Evolutionary conservation across 2,797 vertebrate genomes (phyloP).

Genomic region (Oreochromis mossambicus): DNA sequence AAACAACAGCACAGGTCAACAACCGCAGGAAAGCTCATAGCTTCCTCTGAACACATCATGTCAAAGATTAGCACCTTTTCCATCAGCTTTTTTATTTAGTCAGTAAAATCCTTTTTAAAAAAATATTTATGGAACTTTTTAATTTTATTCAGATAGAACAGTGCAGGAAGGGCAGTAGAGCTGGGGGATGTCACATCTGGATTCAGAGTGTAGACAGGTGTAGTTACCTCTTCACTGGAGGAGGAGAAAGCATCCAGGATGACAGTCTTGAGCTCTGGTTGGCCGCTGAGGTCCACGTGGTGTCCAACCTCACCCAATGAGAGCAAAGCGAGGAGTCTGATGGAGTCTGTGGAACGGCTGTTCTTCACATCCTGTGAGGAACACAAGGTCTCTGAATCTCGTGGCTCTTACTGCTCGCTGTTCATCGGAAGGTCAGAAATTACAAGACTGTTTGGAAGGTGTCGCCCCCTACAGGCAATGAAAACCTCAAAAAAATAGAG

Average conservation of each 20-base stretch:
- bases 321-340: conserved; percentile 92
- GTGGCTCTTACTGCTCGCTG: not conserved
- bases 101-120: not conserved
- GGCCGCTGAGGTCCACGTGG: conserved; percentile 95
- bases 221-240: conserved; percentile 90
- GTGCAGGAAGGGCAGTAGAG: not conserved
- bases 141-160: not conserved
- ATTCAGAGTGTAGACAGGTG: not conserved
- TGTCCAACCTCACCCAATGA: conserved; percentile 97
- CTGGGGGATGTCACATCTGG: not conserved
- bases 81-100: not conserved
- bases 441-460: too few relatives aligned
- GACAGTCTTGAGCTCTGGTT: conserved; percentile 94
- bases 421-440: not conserved
- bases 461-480: not conserved
- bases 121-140: accelerated
- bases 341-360: conserved; percentile 97
- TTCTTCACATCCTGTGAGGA: conserved; percentile 89
- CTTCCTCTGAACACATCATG: not conserved
- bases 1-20: not conserved
- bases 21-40: not conserved
- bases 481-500: not conserved
- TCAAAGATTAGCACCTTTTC: not conserved
- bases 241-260: conserved; percentile 97
- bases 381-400: not conserved